Percentiles rank a stretch among this genome's conserved stretches.
Evolutionary conservation across 2,797 vertebrate genomes (phyloP).

Genomic region (Gobio occitaniae): DNA sequence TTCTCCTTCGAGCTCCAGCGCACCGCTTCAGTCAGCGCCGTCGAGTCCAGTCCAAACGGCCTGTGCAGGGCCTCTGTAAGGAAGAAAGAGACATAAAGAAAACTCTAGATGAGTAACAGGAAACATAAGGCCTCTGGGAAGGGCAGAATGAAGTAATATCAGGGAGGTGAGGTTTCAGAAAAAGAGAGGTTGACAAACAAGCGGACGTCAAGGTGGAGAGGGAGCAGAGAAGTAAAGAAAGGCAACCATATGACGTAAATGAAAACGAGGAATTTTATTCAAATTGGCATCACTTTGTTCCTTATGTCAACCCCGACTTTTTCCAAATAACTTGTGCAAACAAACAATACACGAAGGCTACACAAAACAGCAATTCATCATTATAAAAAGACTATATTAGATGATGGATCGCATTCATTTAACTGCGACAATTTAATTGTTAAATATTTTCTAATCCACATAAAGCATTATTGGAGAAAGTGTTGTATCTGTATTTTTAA

Average conservation of each 20-base stretch:
- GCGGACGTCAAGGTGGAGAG: constrained; percentile 18
- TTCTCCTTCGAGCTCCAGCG: constrained; percentile 99
- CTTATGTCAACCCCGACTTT: not conserved
- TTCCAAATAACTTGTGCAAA: not conserved
- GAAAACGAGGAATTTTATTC: not conserved
- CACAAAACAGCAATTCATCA: not conserved
- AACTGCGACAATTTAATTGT: not conserved
- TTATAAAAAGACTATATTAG: not conserved
- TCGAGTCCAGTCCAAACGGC: constrained; percentile 91
- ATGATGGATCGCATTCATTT: not conserved
- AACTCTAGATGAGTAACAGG: constrained; percentile 8
- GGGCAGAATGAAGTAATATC: constrained; percentile 44
- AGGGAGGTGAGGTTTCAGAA: not conserved
- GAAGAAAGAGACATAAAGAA: constrained; percentile 3
- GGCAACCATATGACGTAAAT: not conserved
- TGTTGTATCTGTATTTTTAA: not conserved
- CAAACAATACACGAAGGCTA: not conserved
- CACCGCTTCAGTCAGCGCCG: constrained; percentile 94
- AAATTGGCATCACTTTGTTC: not conserved
- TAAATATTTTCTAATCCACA: not conserved
- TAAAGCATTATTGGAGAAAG: not conserved
- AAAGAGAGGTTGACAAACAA: constrained; percentile 3
- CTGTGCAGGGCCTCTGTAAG: constrained; percentile 92
- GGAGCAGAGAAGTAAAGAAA: constrained; percentile 21
- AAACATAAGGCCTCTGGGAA: constrained; percentile 24